These are phyloP conservation scores for Acridotheres tristis DNA, from an alignment of 2,797 vertebrate genomes.

Conservation along the genomic window DNA sequence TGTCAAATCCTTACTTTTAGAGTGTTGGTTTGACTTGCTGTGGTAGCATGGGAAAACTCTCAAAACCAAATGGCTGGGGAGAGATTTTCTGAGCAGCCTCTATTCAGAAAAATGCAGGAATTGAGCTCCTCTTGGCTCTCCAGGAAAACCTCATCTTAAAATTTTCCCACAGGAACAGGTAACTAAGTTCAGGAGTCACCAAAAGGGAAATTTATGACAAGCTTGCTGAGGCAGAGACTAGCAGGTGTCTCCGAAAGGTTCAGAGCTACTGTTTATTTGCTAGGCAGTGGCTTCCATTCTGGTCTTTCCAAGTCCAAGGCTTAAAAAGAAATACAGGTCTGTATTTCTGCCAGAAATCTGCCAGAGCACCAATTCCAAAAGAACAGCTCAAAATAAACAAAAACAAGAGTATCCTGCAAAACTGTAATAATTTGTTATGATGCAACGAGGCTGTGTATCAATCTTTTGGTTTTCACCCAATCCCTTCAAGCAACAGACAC, in stretches of 20 bases:
- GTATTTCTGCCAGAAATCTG: neutral
- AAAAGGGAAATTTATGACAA: neutral
- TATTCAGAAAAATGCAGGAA: neutral
- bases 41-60: neutral
- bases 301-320: neutral
- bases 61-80: neutral
- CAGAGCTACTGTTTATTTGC: neutral
- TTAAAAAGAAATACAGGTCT: neutral
- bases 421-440: neutral
- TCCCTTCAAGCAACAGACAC: neutral
- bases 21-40: neutral
- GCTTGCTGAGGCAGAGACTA: neutral
- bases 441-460: neutral
- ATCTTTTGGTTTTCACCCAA: neutral
- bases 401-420: neutral
- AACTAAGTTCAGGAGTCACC: neutral
- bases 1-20: neutral
- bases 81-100: neutral
- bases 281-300: neutral
- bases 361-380: neutral
- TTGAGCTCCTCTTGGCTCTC: neutral
- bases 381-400: neutral
- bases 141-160: neutral
- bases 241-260: neutral
- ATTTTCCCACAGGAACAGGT: neutral